Evolutionary conservation across 2,888 invertebrate species (phyloP).

Genomic region (Agonum fuliginosum): DNA sequence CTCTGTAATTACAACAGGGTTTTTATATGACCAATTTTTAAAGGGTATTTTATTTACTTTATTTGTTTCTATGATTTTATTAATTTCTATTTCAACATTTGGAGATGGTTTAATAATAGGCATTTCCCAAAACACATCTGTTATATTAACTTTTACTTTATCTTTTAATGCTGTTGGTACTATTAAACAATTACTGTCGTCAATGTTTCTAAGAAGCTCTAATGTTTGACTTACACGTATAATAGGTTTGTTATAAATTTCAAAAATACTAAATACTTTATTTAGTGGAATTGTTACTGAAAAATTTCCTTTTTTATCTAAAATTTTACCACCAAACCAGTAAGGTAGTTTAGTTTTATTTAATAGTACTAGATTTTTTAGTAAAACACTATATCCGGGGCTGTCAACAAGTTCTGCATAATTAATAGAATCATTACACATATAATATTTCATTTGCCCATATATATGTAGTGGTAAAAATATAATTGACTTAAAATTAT

Average conservation of each 20-base stretch:
- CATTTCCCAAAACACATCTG: background rate
- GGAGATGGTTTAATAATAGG: background rate
- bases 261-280: background rate
- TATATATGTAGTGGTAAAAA: no score
- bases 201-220: background rate
- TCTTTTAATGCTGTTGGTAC: background rate
- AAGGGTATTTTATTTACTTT: background rate
- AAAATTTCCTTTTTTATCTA: no score
- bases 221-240: background rate
- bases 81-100: background rate
- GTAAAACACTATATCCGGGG: no score
- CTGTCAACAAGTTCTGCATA: no score
- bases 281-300: no score
- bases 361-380: no score
- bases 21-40: background rate
- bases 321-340: no score
- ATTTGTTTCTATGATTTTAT: background rate
- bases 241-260: slow-evolving; percentile 10
- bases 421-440: no score
- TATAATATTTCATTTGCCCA: no score
- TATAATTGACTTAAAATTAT: no score
- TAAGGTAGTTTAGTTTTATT: no score
- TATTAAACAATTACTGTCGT: slow-evolving; percentile 1
- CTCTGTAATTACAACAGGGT: background rate
- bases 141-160: background rate